Base-by-base conservation (phyloP, 2,888 invertebrate genomes). In the Drosophila ezoana region DNA sequence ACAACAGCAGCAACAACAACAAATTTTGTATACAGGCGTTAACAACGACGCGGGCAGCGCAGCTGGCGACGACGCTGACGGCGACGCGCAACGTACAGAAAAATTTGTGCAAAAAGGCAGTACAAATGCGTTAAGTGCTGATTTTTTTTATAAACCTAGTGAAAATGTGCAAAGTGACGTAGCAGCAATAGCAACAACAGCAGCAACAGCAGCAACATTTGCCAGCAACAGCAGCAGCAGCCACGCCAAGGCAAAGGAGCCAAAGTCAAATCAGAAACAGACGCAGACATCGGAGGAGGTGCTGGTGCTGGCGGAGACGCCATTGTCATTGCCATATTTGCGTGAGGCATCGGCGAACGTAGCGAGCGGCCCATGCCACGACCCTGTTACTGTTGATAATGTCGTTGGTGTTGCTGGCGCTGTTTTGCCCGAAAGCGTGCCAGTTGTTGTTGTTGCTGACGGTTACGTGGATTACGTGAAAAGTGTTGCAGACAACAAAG, bases 301-400 rank as follows among this genome's bases (percentile, higher is more conserved):
- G 28, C 2, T 28, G 28, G 28, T 28, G 28, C 28, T 66, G 60
- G 38, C 48, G 54, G 44, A 72, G 85, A 74, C 77, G 86, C 83
- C 83, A 84, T 88, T 84, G 87, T 70, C 84, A 84, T 84, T 84
- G 89, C 84, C 89, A 84, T 67, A 88, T 72, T 69, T 56, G 43
- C 23, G 28, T 28, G 8, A 28, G 28, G 28, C 8, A 8, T 8
- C 8, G 28, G 28, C 8, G 28, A 8, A 28, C 28, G 28, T 28
- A 58, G 49, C 48, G 23, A 49, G 43, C 40, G 35, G 16, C 16
- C 37, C 41, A 63, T 71, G 52, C 58, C 64, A 37, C 48, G 48
- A 59, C 20, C 44, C 40, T 37, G 35, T 57, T 32, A 13, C 53
- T 57, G 16, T 49, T 66, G 61, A 63, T 62, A 48, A 62, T 69